Evolutionary conservation across 1,140 invertebrate species (phyloP).

Genomic region (Megalopta genalis): DNA sequence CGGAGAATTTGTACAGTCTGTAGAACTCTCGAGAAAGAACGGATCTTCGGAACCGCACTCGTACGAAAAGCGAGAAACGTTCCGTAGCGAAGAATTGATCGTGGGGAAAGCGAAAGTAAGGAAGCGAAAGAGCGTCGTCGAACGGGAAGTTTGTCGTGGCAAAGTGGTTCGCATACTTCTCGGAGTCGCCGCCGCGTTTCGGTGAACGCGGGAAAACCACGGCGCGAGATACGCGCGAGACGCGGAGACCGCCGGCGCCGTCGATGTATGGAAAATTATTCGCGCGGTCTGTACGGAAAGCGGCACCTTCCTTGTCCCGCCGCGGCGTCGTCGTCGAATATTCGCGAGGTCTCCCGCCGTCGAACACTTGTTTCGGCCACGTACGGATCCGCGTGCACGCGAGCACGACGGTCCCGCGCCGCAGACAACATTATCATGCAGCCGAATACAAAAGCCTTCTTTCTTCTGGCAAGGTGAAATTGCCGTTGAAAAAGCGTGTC

Average conservation of each 20-base stretch:
- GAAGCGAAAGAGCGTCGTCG: too few relatives aligned
- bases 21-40: too few relatives aligned
- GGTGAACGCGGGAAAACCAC: not conserved
- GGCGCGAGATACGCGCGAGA: conserved; percentile 1
- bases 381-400: not conserved
- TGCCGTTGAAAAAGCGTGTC: conserved; percentile 55
- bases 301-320: not conserved
- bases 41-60: too few relatives aligned
- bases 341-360: not conserved
- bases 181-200: too few relatives aligned
- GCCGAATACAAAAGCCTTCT: conserved; percentile 58
- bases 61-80: too few relatives aligned
- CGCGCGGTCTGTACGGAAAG: not conserved
- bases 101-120: too few relatives aligned
- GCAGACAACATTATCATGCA: conserved; percentile 60
- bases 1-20: too few relatives aligned
- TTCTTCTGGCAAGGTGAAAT: conserved; percentile 50
- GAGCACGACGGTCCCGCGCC: conserved; percentile 9
- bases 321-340: not conserved
- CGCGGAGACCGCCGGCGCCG: not conserved
- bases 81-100: too few relatives aligned
- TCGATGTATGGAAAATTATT: conserved; percentile 46
- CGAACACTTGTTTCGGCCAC: not conserved
- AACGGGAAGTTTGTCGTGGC: too few relatives aligned
- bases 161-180: too few relatives aligned